Base-by-base conservation (phyloP, 2,113 vertebrate genomes). In the Pontoporia blainvillei region DNA sequence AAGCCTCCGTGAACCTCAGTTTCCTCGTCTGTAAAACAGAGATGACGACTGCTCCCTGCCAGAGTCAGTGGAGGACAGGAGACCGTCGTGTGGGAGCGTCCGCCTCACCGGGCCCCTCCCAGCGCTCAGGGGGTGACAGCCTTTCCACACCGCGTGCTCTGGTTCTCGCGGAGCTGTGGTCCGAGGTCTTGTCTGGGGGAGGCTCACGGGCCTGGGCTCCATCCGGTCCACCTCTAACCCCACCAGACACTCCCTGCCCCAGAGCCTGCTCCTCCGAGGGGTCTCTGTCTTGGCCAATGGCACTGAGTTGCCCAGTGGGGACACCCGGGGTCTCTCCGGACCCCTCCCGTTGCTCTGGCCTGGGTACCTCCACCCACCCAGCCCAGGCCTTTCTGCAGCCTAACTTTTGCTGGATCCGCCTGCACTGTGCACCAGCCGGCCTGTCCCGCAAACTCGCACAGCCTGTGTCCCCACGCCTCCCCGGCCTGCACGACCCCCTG, bases 131-230 rank as follows among this genome's bases (percentile, higher is more conserved):
- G 25, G 34, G 5, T 31, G 66, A 54, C 27, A 34, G 59, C 59
- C 59, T 61, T 10, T 12, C 54, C 7, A 1, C 8, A 6, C 14
- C 0, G 1, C 15, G 14, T 20, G 14, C 0, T 1, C 25, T n/a
- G 10, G 25, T 54, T 71, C 49, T n/a, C 31, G 25, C 1, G 2
- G 57, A 29, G 41, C 25, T 20, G n/a, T 31, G 36, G 27, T 14
- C 15, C 13, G 2, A 3, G 18, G 36, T 46, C 27, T 11, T 4
- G 9, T 29, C 75, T 4, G 11, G 1, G n/a, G 57, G 13, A 3
- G 49, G 23, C 23, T 71, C 67, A 39, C 34, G 62, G 79, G 27
- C 34, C 75, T 3, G 11, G 1, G 41, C 27, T 31, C 72, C 8
- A 8, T 67, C 34, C 17, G 10, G 36, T 36, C 31, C 2, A 34